phyloP scores from a whole-genome alignment of 2,888 invertebrate species.

The Ditylenchus weischeri region DNA sequence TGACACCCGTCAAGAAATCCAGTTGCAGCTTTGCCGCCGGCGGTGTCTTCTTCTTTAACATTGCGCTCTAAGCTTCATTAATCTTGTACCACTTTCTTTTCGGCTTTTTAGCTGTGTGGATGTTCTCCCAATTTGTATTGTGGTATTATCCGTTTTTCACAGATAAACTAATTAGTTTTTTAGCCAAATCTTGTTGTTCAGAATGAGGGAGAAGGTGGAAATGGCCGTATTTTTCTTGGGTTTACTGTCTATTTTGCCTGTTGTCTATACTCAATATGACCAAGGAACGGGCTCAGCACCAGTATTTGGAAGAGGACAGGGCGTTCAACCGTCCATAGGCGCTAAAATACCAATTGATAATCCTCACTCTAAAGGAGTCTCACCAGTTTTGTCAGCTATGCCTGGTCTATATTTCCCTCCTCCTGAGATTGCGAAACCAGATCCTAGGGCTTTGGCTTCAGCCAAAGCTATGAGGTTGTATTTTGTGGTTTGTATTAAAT shows the following conservation, averaged over 20 bases:
- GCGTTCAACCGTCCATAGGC: background rate
- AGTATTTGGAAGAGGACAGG: background rate
- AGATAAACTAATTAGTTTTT: too few relatives aligned
- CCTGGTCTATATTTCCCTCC: background rate
- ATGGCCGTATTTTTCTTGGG: background rate
- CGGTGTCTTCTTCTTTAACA: too few relatives aligned
- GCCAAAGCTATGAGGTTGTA: too few relatives aligned
- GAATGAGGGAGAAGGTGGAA: slow-evolving; percentile 4
- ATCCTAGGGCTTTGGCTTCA: background rate
- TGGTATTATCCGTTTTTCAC: too few relatives aligned
- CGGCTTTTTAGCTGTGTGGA: too few relatives aligned
- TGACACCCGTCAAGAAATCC: too few relatives aligned
- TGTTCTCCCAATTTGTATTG: too few relatives aligned
- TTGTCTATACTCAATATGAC: background rate
- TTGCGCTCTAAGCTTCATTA: too few relatives aligned
- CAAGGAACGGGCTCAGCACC: background rate
- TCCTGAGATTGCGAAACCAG: background rate
- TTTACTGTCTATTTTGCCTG: background rate
- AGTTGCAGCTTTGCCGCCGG: too few relatives aligned
- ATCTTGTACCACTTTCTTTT: too few relatives aligned
- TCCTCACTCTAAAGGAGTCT: slow-evolving; percentile 1
- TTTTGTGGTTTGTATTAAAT: too few relatives aligned
- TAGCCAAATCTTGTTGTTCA: background rate
- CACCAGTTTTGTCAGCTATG: background rate
- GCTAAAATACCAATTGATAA: background rate